Percentiles rank a stretch among this genome's conserved stretches.
These are phyloP conservation scores for Palythoa grandis DNA, from an alignment of 92 coral and sea anemone species.

Conservation along the genomic window DNA sequence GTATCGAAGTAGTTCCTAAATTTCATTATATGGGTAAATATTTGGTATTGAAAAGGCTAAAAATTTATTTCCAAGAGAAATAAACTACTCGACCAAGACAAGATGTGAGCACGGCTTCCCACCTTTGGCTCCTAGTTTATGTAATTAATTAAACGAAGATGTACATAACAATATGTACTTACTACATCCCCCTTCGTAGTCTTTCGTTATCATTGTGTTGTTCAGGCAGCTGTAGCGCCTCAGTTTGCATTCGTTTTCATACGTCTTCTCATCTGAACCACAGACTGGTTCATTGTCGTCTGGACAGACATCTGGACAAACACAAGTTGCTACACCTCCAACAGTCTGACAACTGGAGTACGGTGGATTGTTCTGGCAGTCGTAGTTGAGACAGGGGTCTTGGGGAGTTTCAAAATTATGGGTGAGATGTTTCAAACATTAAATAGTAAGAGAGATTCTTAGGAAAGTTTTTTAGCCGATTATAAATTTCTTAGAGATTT, in stretches of 20 bases:
- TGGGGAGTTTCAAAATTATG: not conserved
- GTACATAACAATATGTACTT: not conserved
- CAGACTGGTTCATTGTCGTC: not conserved
- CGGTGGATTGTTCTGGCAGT: conserved; percentile 21
- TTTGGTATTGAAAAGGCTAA: too few relatives aligned
- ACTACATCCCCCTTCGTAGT: conserved; percentile 18
- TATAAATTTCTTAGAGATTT: too few relatives aligned
- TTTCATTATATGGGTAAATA: too few relatives aligned
- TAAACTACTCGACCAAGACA: too few relatives aligned
- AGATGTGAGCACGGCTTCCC: not conserved
- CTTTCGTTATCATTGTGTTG: conserved; percentile 10
- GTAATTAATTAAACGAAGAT: too few relatives aligned
- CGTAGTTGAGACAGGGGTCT: conserved; percentile 30
- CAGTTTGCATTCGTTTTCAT: conserved; percentile 24
- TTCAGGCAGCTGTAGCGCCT: conserved; percentile 21
- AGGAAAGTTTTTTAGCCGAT: not conserved
- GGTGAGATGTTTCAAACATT: not conserved
- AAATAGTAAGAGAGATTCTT: not conserved
- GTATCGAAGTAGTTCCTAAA: too few relatives aligned
- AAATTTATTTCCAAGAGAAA: too few relatives aligned
- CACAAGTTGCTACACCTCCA: conserved; percentile 10
- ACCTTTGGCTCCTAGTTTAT: not conserved
- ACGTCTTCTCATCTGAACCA: conserved; percentile 28
- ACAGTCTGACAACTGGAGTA: conserved; percentile 9
- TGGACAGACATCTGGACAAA: conserved; percentile 21